Conservation (phyloP, 1,140 invertebrate species). For the Nephila pilipes region DNA sequence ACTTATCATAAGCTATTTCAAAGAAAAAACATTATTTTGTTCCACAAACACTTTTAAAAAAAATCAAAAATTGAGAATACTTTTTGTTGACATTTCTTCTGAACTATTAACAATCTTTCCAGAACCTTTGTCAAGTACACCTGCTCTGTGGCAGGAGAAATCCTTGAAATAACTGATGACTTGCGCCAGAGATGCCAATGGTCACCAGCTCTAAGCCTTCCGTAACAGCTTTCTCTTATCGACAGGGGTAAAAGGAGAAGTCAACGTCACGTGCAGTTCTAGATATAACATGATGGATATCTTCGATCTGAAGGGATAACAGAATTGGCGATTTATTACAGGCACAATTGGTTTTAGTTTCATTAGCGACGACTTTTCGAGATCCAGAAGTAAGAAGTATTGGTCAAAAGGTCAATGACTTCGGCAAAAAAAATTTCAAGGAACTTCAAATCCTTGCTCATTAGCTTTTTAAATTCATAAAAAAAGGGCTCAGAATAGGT, state of each 20-base stretch:
- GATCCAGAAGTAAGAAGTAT: too few relatives aligned
- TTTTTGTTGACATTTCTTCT: background rate
- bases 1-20: too few relatives aligned
- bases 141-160: background rate
- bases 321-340: conserved; percentile 58
- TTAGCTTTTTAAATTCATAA: too few relatives aligned
- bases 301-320: conserved; percentile 24
- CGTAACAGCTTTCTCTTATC: conserved; percentile 60
- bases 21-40: too few relatives aligned
- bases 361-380: too few relatives aligned
- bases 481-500: too few relatives aligned
- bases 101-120: background rate
- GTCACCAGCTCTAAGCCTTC: conserved; percentile 35
- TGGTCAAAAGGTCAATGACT: too few relatives aligned
- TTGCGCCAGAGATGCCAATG: conserved; percentile 11
- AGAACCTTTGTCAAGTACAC: conserved; percentile 39
- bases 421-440: too few relatives aligned
- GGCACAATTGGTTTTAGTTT: background rate
- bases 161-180: conserved; percentile 41
- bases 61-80: background rate
- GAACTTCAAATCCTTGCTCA: too few relatives aligned
- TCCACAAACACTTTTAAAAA: too few relatives aligned
- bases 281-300: conserved; percentile 56
- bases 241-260: conserved; percentile 51
- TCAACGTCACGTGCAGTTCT: conserved; percentile 5